Evolutionary conservation across 1,140 invertebrate genomes (phyloP), one percentile per base, ranked within the genome.

Genomic region (Pogonus chalceus): DNA sequence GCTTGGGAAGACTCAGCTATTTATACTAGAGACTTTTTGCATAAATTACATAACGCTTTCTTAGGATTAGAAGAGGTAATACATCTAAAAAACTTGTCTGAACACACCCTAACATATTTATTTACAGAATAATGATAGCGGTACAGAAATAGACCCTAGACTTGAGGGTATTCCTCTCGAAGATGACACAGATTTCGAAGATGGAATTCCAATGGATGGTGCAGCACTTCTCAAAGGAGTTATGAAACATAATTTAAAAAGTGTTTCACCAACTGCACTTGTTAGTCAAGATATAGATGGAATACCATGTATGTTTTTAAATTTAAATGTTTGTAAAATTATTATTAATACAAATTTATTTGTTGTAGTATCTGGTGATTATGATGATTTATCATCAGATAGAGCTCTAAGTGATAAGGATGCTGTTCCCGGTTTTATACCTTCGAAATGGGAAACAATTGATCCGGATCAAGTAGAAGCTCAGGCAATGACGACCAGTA

Each of bases 1-100:
- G 92, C 94, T 1, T 99, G 96, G 96, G 93, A 97, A 72, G 97
- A 99, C 64, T 97, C 94, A 87, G 83, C 90, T 20, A 84, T 99
- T 49, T 99, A 99, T 76, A 90, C 95, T 0, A 87, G 88, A 61
- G 94, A 98, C 56, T 93, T 92, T 72, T 75, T 99, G 23, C 82
- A 91, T 47, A 86, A 84, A 67, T 72, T 97, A 35, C 91, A 95
- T 67, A 93, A 95, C 69, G 80, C 90, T 10, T 99, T 99, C 65
- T 72, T 70, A 47, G 68, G 68, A 9, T 55, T 69, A 20, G 58
- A 61, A 52, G 59, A 57, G 20, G 51, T 35, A 24, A 35, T 14
- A 35, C 20, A n/a, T n/a, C n/a, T n/a, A n/a, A n/a, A n/a, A n/a
- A n/a, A n/a, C n/a, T n/a, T n/a, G n/a, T n/a, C n/a, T n/a, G n/a